Percentiles rank a stretch among this genome's conserved stretches.
phyloP scores from a whole-genome alignment of 2,797 vertebrate species.

The Trachops cirrhosus region DNA sequence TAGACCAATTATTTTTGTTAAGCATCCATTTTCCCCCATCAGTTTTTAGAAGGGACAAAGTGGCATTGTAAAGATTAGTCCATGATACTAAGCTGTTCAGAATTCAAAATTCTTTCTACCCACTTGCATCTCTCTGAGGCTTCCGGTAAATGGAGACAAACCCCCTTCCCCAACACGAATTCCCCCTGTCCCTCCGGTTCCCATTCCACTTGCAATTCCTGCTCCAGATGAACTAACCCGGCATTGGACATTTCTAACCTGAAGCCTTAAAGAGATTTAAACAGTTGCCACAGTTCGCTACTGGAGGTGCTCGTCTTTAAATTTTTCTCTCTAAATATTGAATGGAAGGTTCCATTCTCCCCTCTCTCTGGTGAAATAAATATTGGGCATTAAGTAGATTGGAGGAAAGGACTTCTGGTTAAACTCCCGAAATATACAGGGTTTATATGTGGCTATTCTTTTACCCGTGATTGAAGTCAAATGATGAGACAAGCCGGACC shows the following conservation, averaged over 20 bases:
- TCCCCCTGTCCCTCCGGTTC: neutral
- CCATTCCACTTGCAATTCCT: neutral
- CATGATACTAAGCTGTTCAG: neutral
- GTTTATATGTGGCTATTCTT: neutral
- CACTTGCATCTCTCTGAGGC: neutral
- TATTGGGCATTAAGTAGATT: neutral
- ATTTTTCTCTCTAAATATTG: neutral
- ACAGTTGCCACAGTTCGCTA: neutral
- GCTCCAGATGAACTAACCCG: neutral
- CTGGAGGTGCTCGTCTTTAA: neutral
- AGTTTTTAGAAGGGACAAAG: neutral
- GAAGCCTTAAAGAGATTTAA: neutral
- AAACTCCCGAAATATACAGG: neutral
- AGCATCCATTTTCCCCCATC: neutral
- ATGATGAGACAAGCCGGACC: neutral
- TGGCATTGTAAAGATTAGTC: neutral
- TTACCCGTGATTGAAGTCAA: neutral
- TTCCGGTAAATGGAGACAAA: neutral
- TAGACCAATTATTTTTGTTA: neutral
- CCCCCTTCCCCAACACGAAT: neutral
- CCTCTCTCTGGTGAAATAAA: neutral
- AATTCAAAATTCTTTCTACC: neutral
- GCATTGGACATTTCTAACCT: neutral
- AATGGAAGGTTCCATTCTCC: neutral
- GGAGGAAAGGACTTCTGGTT: neutral